Percentiles rank a stretch among this genome's conserved stretches.
These are phyloP conservation scores for Solenodon paradoxus DNA, from an alignment of 2,113 vertebrate genomes.

Conservation along the genomic window DNA sequence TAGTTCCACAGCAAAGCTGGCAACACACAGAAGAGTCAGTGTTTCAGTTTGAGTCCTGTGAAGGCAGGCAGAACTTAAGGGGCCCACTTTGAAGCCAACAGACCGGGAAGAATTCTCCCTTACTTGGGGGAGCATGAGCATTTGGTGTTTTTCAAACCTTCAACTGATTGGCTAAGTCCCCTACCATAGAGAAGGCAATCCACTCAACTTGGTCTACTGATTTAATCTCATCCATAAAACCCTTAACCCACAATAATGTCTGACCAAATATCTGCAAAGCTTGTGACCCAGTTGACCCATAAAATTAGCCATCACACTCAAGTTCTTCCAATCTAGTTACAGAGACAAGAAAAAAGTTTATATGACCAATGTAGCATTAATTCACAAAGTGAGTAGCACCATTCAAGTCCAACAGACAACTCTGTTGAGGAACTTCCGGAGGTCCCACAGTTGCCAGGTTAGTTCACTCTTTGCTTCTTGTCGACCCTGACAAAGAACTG, in stretches of 20 bases:
- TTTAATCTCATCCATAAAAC: neutral
- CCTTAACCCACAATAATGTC: neutral
- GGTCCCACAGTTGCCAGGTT: no score
- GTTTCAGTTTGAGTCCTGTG: neutral
- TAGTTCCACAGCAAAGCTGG: accelerated
- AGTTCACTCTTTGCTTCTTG: no score
- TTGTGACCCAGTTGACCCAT: neutral
- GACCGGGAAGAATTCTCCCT: neutral
- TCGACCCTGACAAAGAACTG: no score
- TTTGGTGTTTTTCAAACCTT: neutral
- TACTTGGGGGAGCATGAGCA: accelerated
- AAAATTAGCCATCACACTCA: neutral
- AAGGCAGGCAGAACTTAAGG: neutral
- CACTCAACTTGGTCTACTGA: neutral
- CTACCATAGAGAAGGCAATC: neutral
- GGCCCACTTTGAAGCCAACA: neutral
- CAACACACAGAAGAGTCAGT: neutral
- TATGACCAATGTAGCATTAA: neutral
- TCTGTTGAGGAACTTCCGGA: neutral
- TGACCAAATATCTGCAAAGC: neutral
- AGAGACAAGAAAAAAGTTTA: neutral
- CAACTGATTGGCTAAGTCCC: neutral
- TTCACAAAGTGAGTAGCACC: neutral
- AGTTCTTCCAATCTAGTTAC: neutral
- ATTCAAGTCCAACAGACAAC: neutral